Conservation (phyloP, 2,797 vertebrate genomes). For the Prionace glauca region DNA sequence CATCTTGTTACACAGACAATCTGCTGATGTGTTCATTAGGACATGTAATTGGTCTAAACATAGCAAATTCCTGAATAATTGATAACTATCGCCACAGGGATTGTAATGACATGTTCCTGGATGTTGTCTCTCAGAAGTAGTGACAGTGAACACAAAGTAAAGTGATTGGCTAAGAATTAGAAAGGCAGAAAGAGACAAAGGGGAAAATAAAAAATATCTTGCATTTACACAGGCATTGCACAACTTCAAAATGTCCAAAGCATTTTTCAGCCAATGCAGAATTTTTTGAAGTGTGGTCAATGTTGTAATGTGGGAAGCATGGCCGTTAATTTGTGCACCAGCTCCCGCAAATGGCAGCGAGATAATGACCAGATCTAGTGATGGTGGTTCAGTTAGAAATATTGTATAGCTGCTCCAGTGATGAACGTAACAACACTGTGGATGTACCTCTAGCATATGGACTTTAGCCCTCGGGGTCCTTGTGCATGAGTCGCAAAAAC, state of each 20-base stretch:
- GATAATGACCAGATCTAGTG: background rate
- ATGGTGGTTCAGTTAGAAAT: background rate
- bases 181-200: background rate
- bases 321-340: background rate
- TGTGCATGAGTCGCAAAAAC: no score
- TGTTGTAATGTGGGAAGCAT: background rate
- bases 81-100: background rate
- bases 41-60: slow-evolving; percentile 5
- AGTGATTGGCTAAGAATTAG: background rate
- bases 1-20: background rate
- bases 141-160: background rate
- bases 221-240: background rate
- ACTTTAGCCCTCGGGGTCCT: no score
- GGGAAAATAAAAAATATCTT: background rate
- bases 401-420: no score
- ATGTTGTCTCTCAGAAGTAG: background rate
- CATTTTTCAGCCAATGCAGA: background rate
- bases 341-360: background rate
- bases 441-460: no score
- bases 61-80: slow-evolving; percentile 5
- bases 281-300: background rate
- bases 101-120: background rate
- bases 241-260: background rate
- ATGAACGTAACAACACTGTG: no score
- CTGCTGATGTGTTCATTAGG: slow-evolving; percentile 25